These are phyloP conservation scores for Hirtodrosophila alboralis DNA, from an alignment of 2,888 invertebrate species.

Conservation along the genomic window DNA sequence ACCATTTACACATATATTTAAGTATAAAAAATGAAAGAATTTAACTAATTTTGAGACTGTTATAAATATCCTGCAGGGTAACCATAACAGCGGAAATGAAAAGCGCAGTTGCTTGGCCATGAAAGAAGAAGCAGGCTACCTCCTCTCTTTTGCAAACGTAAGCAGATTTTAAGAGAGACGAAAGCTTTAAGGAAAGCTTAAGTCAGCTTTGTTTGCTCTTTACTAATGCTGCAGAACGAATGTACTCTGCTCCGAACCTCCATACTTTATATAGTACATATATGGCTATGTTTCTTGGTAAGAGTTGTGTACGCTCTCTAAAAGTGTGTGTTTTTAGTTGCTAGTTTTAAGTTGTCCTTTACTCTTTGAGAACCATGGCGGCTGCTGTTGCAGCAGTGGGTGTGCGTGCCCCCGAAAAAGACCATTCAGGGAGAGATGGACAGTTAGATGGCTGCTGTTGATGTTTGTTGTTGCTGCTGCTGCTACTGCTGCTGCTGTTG, in stretches of 20 bases:
- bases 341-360: constrained; percentile 21
- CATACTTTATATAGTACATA: too few relatives aligned
- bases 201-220: constrained; percentile 15
- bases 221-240: constrained; percentile 10
- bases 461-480: constrained; percentile 25
- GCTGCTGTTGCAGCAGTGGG: constrained; percentile 38
- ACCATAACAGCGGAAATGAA: too few relatives aligned
- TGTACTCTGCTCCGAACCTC: constrained; percentile 3
- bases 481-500: constrained; percentile 18
- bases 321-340: background rate
- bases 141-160: background rate
- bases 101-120: too few relatives aligned
- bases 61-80: too few relatives aligned
- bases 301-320: constrained; percentile 10
- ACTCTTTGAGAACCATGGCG: constrained; percentile 50
- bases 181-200: constrained; percentile 29
- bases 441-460: constrained; percentile 56
- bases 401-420: constrained; percentile 41
- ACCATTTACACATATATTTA: too few relatives aligned
- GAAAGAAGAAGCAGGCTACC: too few relatives aligned
- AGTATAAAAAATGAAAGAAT: too few relatives aligned
- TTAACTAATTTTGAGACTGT: too few relatives aligned
- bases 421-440: constrained; percentile 65
- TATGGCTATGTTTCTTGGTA: constrained; percentile 9
- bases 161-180: constrained; percentile 2